phyloP scores from a whole-genome alignment of 2,797 vertebrate genomes.

The Oreochromis mossambicus region DNA sequence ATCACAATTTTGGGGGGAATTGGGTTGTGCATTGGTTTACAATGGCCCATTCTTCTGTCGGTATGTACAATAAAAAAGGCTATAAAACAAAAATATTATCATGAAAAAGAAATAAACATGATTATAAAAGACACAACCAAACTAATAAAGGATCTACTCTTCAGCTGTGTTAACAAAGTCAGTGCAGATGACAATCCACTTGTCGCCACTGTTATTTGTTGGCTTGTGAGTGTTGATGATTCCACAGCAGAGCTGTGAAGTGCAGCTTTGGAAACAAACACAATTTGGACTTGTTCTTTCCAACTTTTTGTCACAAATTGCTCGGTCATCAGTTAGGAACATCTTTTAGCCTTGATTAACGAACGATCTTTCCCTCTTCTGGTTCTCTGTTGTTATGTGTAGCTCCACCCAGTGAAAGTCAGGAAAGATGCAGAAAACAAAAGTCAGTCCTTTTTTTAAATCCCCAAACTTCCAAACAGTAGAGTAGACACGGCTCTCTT shows the following conservation, averaged over 20 bases:
- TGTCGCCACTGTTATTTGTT: background rate
- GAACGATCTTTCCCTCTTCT: rapidly evolving
- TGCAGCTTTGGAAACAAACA: background rate
- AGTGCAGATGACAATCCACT: rapidly evolving
- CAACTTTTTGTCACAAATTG: background rate
- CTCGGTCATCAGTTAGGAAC: background rate
- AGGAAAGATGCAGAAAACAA: background rate
- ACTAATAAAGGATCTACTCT: background rate
- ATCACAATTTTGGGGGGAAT: background rate
- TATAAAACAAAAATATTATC: too few relatives aligned
- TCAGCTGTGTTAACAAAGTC: background rate
- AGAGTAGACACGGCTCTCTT: background rate
- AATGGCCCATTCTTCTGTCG: background rate
- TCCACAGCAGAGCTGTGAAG: background rate
- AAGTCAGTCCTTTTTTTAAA: background rate
- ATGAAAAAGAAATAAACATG: background rate
- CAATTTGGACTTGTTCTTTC: background rate
- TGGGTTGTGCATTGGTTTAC: background rate
- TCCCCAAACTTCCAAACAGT: background rate
- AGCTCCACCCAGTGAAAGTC: background rate
- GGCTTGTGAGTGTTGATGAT: background rate
- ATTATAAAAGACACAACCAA: background rate
- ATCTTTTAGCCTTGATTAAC: background rate
- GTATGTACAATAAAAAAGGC: background rate
- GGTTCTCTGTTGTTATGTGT: background rate